Evolutionary conservation across 2,888 invertebrate genomes (phyloP), one percentile per base, ranked within the genome.

Genomic region (Strigamia maritima): DNA sequence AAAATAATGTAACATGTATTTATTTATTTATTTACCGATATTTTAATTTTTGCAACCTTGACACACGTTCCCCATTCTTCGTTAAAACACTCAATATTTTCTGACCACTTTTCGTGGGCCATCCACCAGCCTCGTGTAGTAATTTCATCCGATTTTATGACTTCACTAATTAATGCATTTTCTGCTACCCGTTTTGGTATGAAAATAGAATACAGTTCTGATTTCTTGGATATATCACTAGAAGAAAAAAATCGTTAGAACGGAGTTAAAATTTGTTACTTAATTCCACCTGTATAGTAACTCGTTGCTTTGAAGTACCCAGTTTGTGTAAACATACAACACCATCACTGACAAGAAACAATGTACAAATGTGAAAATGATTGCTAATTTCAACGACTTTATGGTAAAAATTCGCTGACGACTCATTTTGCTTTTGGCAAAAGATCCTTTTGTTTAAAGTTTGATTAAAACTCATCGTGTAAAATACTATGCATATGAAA

Each of bases 81-180:
- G 26, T 78, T 78, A 16, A 26, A 60, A 19, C 78, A 78, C 26
- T 78, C 78, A 24, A 78, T 60, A 60, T 78, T 31, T 24, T 28
- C 22, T 10, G 60, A 10, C 78, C 78, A 78, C 26, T 78, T 78
- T n/a, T 78, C 60, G 26, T 78, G 78, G 2, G 78, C 78, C 78
- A 78, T 78, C 78, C 78, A 78, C 78, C 78, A 78, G 8, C 78
- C 78, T 3, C 78, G 54, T 28, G 60, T 60, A 19, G 28, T 28
- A 4, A 78, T 60, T 60, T 78, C 60, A 60, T 60, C 78, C 31
- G 78, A 78, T 24, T n/a, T n/a, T 16, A 78, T 22, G 1, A 60
- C 31, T 22, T 78, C 60, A 35, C 31, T 60, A 7, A 60, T 60
- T 22, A 78, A 26, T n/a, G 31, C 54, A 38, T 78, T 78, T 8